Evolutionary conservation across 1,140 invertebrate species (phyloP), one percentile per base, ranked within the genome.

Genomic region (Sycophila sp.): DNA sequence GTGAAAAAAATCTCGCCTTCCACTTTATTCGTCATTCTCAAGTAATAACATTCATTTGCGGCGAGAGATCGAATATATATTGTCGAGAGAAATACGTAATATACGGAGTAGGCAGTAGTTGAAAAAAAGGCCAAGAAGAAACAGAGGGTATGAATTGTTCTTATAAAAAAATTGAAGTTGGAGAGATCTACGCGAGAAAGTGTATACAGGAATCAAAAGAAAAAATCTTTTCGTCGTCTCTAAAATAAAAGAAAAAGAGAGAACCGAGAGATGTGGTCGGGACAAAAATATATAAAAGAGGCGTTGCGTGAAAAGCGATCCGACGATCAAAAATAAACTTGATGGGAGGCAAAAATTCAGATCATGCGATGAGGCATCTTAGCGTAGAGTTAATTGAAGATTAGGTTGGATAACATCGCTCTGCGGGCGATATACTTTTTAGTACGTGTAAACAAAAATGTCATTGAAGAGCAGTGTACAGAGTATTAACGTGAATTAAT

Each of bases 161-260:
- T n/a, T n/a, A n/a, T n/a, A n/a, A 45, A 45, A 45, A 45, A 45
- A 11, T 13, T 45, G 4, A 4, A 10, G 15, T 45, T n/a, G 40
- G 15, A 45, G 40, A 45, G 40, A 45, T n/a, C 40, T 45, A n/a
- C 4, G n/a, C n/a, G n/a, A 45, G n/a, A 45, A 13, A 22, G 15
- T 51, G 28, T 30, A 53, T 30, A 15, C 11, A 30, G 24, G 2
- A 4, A 10, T 40, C 38, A n/a, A 47, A 17, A 47, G 22, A 47
- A 56, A 34, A 56, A 56, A 56, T 11, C 0, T 56, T 5, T 22
- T 1, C 4, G 2, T 34, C n/a, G 17, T 53, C n/a, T 36, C 17
- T 34, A 2, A 15, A 56, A 56, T 56, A 36, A 56, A 53, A 34
- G 53, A 56, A 56, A 36, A 56, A 34, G 53, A 56, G 53, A 34